A percentile compares a stretch with the other conserved stretches of the same genome.
Conservation (phyloP, 2,797 vertebrate genomes). For the Pelochelys cantorii region DNA sequence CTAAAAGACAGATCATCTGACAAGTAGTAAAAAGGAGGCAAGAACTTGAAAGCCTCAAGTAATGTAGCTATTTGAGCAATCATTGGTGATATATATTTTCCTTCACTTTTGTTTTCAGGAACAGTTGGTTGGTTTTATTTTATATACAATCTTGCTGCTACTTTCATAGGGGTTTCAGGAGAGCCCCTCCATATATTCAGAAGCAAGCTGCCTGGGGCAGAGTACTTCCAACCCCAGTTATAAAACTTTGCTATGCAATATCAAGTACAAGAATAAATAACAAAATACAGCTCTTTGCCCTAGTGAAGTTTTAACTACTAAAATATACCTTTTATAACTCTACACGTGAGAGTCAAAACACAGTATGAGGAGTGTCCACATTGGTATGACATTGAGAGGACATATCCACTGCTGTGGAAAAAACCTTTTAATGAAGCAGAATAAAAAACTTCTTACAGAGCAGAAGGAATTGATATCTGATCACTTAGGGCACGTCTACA, state of each 20-base stretch:
- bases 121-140: neutral
- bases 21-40: neutral
- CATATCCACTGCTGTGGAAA: neutral
- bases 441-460: neutral
- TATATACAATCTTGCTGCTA: fast-evolving
- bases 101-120: neutral
- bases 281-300: neutral
- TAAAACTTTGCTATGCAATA: fast-evolving
- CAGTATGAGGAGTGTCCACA: neutral
- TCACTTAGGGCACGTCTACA: neutral
- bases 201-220: neutral
- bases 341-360: neutral
- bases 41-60: neutral
- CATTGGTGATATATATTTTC: neutral
- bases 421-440: neutral
- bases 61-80: neutral
- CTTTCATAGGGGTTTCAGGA: neutral
- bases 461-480: neutral
- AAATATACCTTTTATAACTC: neutral
- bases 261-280: neutral
- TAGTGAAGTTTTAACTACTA: neutral
- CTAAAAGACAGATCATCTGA: neutral
- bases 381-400: fast-evolving
- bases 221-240: neutral
- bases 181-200: neutral